phyloP scores from a whole-genome alignment of 2,888 invertebrate genomes.

The Drosophila merina region DNA sequence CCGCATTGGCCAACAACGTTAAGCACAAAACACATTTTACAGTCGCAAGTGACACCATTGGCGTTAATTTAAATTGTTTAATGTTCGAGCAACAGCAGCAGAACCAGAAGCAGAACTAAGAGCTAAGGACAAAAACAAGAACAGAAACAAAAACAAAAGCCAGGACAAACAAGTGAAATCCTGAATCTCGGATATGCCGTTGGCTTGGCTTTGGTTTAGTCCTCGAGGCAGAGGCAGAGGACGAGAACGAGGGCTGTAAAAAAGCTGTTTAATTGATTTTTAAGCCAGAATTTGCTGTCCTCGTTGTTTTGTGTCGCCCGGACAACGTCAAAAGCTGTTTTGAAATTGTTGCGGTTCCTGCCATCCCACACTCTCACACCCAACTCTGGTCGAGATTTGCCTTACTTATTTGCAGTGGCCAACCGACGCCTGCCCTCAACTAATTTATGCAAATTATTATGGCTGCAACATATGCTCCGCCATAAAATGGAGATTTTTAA shows the following conservation, averaged over 20 bases:
- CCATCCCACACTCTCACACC: constrained; percentile 8
- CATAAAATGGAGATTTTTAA: constrained; percentile 78
- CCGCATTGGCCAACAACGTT: constrained; percentile 68
- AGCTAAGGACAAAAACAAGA: constrained; percentile 12
- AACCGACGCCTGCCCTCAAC: constrained; percentile 60
- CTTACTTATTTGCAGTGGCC: constrained; percentile 61
- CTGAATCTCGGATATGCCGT: constrained; percentile 60
- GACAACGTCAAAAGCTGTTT: constrained; percentile 77
- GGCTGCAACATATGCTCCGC: constrained; percentile 75
- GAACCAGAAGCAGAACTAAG: constrained; percentile 12
- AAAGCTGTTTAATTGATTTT: constrained; percentile 77
- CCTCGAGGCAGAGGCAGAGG: constrained; percentile 10
- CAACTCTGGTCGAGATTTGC: constrained; percentile 55
- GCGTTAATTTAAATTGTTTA: constrained; percentile 82
- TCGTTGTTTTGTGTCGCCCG: constrained; percentile 62
- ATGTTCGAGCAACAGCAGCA: constrained; percentile 62
- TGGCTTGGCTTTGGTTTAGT: constrained; percentile 49
- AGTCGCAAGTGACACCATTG: constrained; percentile 81
- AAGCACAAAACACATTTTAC: constrained; percentile 75
- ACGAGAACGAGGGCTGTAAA: constrained; percentile 58
- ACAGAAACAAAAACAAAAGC: constrained; percentile 38
- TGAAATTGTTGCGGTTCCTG: constrained; percentile 70
- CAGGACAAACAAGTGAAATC: constrained; percentile 50
- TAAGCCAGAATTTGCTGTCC: constrained; percentile 73
- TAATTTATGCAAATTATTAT: constrained; percentile 79